Evolutionary conservation across 2,888 invertebrate species (phyloP).

Genomic region (Glomeris marginata): DNA sequence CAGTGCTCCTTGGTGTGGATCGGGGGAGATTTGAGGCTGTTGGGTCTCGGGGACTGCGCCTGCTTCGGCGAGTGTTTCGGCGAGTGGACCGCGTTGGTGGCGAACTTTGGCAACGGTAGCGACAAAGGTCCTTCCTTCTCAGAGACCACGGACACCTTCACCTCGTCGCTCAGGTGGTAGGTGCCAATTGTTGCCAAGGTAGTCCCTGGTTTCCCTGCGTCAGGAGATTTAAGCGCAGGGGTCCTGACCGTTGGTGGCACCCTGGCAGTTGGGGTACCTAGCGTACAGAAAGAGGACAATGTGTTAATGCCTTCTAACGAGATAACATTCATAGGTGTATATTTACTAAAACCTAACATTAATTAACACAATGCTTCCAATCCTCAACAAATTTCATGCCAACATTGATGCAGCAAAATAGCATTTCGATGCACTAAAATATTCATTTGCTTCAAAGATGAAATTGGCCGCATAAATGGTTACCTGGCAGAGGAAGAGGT

Average conservation of each 20-base stretch:
- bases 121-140: conserved; percentile 49
- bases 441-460: too few relatives aligned
- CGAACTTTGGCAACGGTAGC: conserved; percentile 77
- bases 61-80: conserved; percentile 20
- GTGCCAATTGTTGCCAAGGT: neutral
- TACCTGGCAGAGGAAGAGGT: neutral
- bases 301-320: conserved; percentile 1
- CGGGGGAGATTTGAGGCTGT: conserved; percentile 1
- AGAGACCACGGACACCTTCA: neutral
- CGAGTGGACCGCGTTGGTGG: conserved; percentile 30
- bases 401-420: too few relatives aligned
- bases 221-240: conserved; percentile 6
- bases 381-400: too few relatives aligned
- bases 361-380: too few relatives aligned
- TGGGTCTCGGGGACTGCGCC: conserved; percentile 10
- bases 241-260: conserved; percentile 5
- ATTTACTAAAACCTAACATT: too few relatives aligned
- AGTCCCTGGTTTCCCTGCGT: conserved; percentile 9
- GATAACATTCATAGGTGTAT: too few relatives aligned
- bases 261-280: conserved; percentile 2
- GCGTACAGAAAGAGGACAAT: conserved; percentile 8
- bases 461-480: too few relatives aligned
- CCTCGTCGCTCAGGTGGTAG: conserved; percentile 16
- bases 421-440: too few relatives aligned
- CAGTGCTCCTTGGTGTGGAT: too few relatives aligned